phyloP scores from a whole-genome alignment of 2,797 vertebrate genomes.

The Clarias fuscus region DNA sequence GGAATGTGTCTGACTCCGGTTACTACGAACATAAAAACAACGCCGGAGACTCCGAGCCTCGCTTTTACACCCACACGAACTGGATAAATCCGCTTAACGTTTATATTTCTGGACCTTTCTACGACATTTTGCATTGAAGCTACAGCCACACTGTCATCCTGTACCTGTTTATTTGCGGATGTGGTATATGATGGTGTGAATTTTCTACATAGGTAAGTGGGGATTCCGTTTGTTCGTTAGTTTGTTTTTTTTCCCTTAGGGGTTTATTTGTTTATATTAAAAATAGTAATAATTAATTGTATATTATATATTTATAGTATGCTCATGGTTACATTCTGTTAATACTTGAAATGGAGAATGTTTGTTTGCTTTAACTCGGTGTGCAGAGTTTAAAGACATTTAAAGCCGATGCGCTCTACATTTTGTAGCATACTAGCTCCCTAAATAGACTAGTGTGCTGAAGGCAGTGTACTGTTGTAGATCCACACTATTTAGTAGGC shows the following conservation, averaged over 20 bases:
- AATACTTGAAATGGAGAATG: neutral
- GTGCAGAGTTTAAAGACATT: neutral
- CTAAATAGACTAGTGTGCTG: neutral
- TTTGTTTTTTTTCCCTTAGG: neutral
- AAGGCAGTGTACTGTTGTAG: neutral
- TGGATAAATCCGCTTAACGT: constrained; percentile 11
- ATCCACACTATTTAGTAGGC: neutral
- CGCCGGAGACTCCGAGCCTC: constrained; percentile 15
- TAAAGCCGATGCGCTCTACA: constrained; percentile 14
- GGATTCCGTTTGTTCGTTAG: constrained; percentile 53
- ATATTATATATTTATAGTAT: neutral
- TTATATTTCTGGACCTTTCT: neutral
- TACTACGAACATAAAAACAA: constrained; percentile 34
- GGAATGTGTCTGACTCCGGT: constrained; percentile 51
- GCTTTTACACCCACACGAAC: constrained; percentile 1
- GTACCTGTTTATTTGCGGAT: neutral
- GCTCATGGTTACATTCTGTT: neutral
- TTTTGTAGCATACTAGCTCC: neutral
- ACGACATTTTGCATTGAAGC: neutral
- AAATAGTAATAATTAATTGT: too few species aligned
- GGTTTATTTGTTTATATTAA: neutral
- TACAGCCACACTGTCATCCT: neutral
- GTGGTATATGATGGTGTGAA: neutral
- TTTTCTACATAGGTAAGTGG: constrained; percentile 44
- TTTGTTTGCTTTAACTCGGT: constrained; percentile 13